phyloP scores from a whole-genome alignment of 1,140 invertebrate genomes.

The Stegodyphus mimosarum region DNA sequence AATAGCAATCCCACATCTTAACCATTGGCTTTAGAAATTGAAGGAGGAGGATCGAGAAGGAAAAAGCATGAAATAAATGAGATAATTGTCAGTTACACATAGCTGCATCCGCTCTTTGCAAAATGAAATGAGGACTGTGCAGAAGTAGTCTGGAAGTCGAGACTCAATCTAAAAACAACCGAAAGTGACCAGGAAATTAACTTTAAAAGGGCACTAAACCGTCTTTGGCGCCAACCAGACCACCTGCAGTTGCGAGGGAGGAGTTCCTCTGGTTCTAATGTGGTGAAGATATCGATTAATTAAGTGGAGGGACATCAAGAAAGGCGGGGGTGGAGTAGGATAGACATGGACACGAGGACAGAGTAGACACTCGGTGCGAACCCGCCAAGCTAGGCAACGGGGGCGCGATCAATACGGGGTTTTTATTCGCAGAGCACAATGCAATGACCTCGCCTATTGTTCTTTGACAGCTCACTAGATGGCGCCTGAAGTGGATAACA shows the following conservation, averaged over 20 bases:
- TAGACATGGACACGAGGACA: background rate
- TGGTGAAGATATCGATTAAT: slow-evolving; percentile 37
- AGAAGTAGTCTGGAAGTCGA: too few species aligned
- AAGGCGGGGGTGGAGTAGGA: background rate
- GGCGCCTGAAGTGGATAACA: background rate
- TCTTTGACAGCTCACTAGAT: background rate
- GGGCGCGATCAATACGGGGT: slow-evolving; percentile 23
- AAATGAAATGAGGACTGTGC: too few species aligned
- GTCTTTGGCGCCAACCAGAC: slow-evolving; percentile 16
- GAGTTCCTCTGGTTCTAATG: background rate
- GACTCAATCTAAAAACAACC: background rate
- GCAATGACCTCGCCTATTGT: slow-evolving; percentile 39
- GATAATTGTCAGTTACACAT: too few species aligned
- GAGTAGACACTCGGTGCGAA: background rate
- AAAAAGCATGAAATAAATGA: too few species aligned
- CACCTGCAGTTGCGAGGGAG: slow-evolving; percentile 20
- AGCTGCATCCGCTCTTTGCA: too few species aligned
- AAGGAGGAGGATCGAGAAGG: too few species aligned
- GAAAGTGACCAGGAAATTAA: background rate
- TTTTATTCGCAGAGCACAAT: slow-evolving; percentile 17
- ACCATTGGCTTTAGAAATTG: too few species aligned
- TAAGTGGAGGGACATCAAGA: slow-evolving; percentile 13
- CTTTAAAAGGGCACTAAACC: background rate
- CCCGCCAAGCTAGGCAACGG: background rate
- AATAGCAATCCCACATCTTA: too few species aligned